Base-by-base conservation (phyloP, 1,140 invertebrate species). In the Papilio polytes region DNA sequence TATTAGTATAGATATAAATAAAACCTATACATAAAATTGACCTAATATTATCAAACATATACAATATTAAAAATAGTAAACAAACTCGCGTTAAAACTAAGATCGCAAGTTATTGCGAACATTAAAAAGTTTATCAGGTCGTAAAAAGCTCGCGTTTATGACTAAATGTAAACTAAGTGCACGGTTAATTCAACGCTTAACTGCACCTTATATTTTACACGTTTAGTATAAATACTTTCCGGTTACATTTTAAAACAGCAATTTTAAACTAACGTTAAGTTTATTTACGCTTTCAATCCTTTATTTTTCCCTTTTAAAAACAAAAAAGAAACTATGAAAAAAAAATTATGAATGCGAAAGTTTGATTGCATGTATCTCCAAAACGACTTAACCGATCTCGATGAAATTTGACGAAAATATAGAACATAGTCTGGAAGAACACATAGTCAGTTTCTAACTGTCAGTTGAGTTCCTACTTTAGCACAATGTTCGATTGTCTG, bases 111-210 rank as follows among this genome's bases (percentile, higher is more conserved):
- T 66, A 66, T 66, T 36, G 26, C 10, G 13, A 66, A 31, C 26
- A 26, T 66, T 66, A 31, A 66, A 66, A 66, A 66, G 22, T 66
- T 66, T 66, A 66, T 66, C 63, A 66, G 22, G 12, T 66, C 22
- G 31, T 70, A 70, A 70, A 70, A 70, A 70, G 26, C 63, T 70
- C 63, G 22, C 63, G 63, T 70, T 70, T 70, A 70, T 26, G 63
- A 70, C 22, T 3, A 31, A 70, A 70, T 70, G 36, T 31, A 31
- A 15, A 31, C 63, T 70, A 31, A 70, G 63, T 70, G 36, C 63
- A 70, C 20, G 59, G 22, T 26, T 63, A 22, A 63, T 63, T 9
- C 3, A 13, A 22, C 20, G 26, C 6, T 70, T 70, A 31, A 70
- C 63, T 70, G 26, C 63, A 70, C 13, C 63, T 70, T 70, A 70